phyloP scores from a whole-genome alignment of 2,888 invertebrate genomes.

The Lordiphosa fenestrarum region DNA sequence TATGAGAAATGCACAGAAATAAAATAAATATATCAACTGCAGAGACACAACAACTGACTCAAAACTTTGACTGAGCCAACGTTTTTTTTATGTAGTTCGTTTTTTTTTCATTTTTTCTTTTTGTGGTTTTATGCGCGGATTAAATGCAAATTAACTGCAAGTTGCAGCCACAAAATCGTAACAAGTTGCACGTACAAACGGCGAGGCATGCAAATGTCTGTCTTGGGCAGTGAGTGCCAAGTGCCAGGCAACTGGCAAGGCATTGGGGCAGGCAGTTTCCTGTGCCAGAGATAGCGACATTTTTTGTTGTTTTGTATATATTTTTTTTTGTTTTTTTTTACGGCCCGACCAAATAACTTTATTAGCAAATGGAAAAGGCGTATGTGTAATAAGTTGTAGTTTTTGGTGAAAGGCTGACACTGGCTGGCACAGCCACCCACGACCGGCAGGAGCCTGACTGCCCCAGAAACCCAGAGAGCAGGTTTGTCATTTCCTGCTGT shows the following conservation, averaged over 20 bases:
- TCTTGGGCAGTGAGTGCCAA: conserved; percentile 34
- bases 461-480: conserved; percentile 63
- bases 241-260: conserved; percentile 12
- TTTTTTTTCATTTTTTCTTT: conserved; percentile 9
- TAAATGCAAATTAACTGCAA: conserved; percentile 72
- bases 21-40: conserved; percentile 39
- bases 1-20: conserved; percentile 34
- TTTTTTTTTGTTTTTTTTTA: conserved; percentile 51
- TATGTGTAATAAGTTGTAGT: conserved; percentile 41
- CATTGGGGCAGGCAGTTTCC: conserved; percentile 44
- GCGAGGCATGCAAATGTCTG: conserved; percentile 49
- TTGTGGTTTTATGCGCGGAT: conserved; percentile 44
- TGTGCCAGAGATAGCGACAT: conserved; percentile 67
- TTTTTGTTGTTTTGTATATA: conserved; percentile 29
- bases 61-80: conserved; percentile 46
- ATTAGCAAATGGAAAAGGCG: conserved; percentile 49
- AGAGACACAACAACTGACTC: conserved; percentile 23
- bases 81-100: too few relatives aligned
- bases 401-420: conserved; percentile 57
- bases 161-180: conserved; percentile 41
- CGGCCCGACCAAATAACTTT: conserved; percentile 61
- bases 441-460: conserved; percentile 34
- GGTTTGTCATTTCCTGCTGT: conserved; percentile 32
- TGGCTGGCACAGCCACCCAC: conserved; percentile 49
- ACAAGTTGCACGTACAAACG: conserved; percentile 67